Base-by-base conservation (phyloP, 2,888 invertebrate genomes). In the Calliscelio sp. region DNA sequence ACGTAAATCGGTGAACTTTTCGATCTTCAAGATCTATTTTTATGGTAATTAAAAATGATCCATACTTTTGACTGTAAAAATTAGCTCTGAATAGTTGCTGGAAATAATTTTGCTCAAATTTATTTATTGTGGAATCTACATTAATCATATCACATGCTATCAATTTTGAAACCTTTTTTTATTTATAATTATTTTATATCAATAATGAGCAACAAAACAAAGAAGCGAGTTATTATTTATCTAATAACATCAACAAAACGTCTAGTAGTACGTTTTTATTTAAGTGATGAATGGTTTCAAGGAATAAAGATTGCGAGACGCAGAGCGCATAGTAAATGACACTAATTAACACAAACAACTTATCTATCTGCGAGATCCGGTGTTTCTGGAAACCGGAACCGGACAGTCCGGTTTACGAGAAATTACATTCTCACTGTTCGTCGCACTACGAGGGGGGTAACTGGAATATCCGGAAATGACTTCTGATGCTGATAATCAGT, bases 391-490 rank as follows among this genome's bases (percentile, higher is more conserved):
- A 81, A 81, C 75, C 70, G 81, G 81, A 81, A 81, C 81, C 77
- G 81, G 81, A 81, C 77, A 77, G 77, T 81, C 81, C 75, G 75
- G 81, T 81, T 81, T 81, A 71, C 77, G 81, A 81, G 77, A 77
- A 81, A 81, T 81, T 81, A 63, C 77, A 75, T 81, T 81, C 81
- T 55, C 75, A 75, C 53, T 70, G 63, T 81, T 81, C 55, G 68
- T 75, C 70, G 68, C 70, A 49, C 75, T 63, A 70, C 61, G 53
- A 70, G 74, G 81, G 70, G 74, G 74, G 65, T 24, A 81, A 81
- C 75, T 75, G 70, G 81, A 81, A 81, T 81, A 75, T 81, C 75
- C 81, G 81, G 81, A 75, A 81, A 81, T 75, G 51, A 75, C 68
- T 66, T 49, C 57, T 59, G 53, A 51, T 35, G 49, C 66, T 66